Conservation (phyloP, 2,797 vertebrate genomes). For the Anguilla megastoma region DNA sequence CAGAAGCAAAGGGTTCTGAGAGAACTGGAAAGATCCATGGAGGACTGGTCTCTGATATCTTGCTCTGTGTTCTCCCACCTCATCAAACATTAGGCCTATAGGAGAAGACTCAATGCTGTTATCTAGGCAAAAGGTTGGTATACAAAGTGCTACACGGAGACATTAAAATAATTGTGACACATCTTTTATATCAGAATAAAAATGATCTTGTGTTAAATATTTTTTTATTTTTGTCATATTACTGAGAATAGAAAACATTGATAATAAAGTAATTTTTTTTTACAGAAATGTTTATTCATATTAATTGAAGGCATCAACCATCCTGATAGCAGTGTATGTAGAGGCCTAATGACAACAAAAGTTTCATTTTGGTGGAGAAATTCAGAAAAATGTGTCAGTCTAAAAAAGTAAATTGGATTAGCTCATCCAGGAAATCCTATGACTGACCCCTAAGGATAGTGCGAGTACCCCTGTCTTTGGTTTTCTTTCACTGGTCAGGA, state of each 20-base stretch:
- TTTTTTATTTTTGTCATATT: background rate
- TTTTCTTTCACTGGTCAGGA: background rate
- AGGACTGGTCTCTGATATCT: too few species aligned
- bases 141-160: background rate
- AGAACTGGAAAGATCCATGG: too few species aligned
- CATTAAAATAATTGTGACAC: background rate
- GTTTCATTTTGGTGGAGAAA: background rate
- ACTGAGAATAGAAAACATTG: background rate
- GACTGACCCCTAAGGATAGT: conserved; percentile 36
- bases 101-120: background rate
- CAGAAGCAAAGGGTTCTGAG: too few species aligned
- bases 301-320: too few species aligned
- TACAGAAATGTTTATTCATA: too few species aligned
- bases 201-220: background rate
- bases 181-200: too few species aligned
- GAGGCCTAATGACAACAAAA: conserved; percentile 28
- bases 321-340: background rate
- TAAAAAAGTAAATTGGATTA: conserved; percentile 40
- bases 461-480: background rate
- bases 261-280: too few species aligned
- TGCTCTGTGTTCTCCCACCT: too few species aligned
- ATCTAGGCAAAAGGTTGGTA: background rate
- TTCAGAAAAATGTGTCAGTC: conserved; percentile 34
- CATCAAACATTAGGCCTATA: too few species aligned
- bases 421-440: conserved; percentile 57